Percentiles rank a stretch among this genome's conserved stretches.
phyloP scores from a whole-genome alignment of 2,888 invertebrate genomes.

The Tinea pellionella region DNA sequence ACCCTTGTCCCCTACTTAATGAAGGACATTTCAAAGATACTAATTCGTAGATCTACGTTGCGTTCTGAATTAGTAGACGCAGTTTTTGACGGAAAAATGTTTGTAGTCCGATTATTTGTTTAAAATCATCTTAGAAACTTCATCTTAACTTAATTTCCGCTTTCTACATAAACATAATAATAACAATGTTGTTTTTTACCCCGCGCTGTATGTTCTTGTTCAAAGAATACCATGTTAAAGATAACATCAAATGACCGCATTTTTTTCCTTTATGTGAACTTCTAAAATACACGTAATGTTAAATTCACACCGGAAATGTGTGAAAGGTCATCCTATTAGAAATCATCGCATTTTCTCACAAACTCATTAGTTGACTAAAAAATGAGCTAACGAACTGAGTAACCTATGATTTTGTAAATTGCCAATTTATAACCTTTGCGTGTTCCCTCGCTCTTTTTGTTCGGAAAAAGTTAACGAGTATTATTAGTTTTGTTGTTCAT shows the following conservation, averaged over 20 bases:
- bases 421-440: not conserved
- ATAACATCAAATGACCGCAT: not conserved
- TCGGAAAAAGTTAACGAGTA: too few relatives aligned
- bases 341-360: slow-evolving; percentile 1
- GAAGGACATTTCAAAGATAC: too few relatives aligned
- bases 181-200: not conserved
- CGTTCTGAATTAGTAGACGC: too few relatives aligned
- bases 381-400: not conserved
- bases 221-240: not conserved
- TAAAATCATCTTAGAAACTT: too few relatives aligned
- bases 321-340: slow-evolving; percentile 4
- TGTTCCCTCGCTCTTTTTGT: not conserved
- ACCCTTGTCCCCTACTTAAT: too few relatives aligned
- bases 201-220: not conserved
- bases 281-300: not conserved
- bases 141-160: not conserved
- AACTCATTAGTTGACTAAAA: not conserved
- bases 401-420: not conserved
- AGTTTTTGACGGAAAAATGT: too few relatives aligned
- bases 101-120: too few relatives aligned
- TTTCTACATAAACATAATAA: not conserved
- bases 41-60: too few relatives aligned
- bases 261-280: not conserved
- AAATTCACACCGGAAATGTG: slow-evolving; percentile 6
- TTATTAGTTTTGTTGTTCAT: too few relatives aligned